Conservation (phyloP, 2,113 vertebrate genomes). For the Hippocampus mohnikei region DNA sequence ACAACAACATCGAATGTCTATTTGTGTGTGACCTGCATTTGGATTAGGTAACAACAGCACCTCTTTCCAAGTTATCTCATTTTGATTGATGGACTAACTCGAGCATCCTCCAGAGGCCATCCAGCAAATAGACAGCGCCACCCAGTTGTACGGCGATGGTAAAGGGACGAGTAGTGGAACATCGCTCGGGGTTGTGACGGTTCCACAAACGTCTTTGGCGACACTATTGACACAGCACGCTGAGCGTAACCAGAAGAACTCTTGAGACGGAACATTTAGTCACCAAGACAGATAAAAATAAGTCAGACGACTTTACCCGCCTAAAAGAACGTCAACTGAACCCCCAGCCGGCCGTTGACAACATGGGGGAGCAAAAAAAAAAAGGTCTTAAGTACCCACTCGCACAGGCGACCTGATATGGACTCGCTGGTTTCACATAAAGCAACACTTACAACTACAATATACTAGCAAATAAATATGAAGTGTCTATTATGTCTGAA, state of each 20-base stretch:
- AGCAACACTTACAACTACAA: no score
- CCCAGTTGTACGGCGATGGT: conserved; percentile 25
- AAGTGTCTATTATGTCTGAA: neutral
- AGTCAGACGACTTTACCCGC: conserved; percentile 43
- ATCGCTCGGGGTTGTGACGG: neutral
- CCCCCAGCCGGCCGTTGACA: conserved; percentile 19
- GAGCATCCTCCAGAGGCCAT: conserved; percentile 18
- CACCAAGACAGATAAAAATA: neutral
- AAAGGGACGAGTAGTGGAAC: neutral
- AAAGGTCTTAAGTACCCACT: no score
- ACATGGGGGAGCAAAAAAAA: neutral
- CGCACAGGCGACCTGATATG: neutral
- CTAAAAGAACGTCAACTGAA: conserved; percentile 42
- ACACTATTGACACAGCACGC: conserved; percentile 29
- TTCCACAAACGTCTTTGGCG: conserved; percentile 9
- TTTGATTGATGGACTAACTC: neutral
- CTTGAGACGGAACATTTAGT: neutral
- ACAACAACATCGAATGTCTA: neutral
- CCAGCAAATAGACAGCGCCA: conserved; percentile 53
- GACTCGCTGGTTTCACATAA: neutral
- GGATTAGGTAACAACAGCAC: neutral
- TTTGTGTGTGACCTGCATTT: neutral
- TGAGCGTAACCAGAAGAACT: conserved; percentile 12
- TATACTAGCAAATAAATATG: neutral
- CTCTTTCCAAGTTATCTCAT: neutral